These are phyloP conservation scores for Gyrodactylus bullatarudis DNA, from an alignment of 1,140 invertebrate species.

Conservation along the genomic window DNA sequence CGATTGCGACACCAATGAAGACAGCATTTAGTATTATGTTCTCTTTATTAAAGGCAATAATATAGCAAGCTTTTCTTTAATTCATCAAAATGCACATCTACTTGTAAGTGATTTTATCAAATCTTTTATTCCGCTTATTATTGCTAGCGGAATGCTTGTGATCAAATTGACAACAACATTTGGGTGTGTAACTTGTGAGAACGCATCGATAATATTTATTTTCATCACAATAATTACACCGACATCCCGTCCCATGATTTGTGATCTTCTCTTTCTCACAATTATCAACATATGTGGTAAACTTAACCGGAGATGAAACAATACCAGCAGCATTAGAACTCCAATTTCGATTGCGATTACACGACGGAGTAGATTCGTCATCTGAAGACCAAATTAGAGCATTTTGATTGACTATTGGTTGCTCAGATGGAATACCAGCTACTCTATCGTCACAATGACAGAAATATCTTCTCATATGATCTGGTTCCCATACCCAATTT, in stretches of 20 bases:
- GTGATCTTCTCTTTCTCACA: background rate
- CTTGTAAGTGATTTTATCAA: too few relatives aligned
- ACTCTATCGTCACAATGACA: background rate
- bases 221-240: background rate
- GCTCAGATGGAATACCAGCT: background rate
- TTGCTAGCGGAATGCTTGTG: too few relatives aligned
- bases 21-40: too few relatives aligned
- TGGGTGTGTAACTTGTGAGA: background rate
- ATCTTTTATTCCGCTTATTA: too few relatives aligned
- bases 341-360: background rate
- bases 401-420: background rate
- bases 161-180: background rate
- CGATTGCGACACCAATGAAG: too few relatives aligned
- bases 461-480: background rate
- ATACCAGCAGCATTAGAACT: background rate
- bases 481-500: background rate
- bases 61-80: too few relatives aligned
- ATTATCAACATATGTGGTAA: background rate
- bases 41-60: too few relatives aligned
- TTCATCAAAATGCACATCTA: too few relatives aligned
- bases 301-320: background rate
- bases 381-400: background rate
- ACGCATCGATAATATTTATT: background rate
- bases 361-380: background rate
- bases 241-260: background rate